Percentiles rank a stretch among this genome's conserved stretches.
Evolutionary conservation across 2,113 vertebrate species (phyloP).

Genomic region (Elgaria multicarinata): DNA sequence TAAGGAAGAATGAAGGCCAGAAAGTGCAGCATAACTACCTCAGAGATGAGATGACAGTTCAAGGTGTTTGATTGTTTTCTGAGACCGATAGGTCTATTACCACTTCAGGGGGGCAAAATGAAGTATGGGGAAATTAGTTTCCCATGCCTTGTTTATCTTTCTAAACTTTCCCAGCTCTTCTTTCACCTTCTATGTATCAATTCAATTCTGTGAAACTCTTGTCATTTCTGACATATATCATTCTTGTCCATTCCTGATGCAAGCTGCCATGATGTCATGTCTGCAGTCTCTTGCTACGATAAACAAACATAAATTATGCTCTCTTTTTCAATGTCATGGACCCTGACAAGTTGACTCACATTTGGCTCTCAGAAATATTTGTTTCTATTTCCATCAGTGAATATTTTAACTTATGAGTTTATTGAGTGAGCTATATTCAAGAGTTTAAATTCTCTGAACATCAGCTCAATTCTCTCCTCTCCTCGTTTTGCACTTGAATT

Average conservation of each 20-base stretch:
- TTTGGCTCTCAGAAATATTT: slow-evolving; percentile 4
- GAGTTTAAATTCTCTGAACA: not conserved
- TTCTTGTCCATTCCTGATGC: slow-evolving; percentile 18
- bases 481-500: no score
- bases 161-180: not conserved
- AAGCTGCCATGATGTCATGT: slow-evolving; percentile 35
- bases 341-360: slow-evolving; percentile 5
- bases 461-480: no score
- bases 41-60: not conserved
- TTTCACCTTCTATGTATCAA: not conserved
- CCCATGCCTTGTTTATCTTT: not conserved
- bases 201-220: slow-evolving; percentile 18
- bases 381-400: slow-evolving; percentile 2
- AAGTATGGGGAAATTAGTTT: not conserved
- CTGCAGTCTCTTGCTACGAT: slow-evolving; percentile 1
- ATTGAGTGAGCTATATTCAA: not conserved
- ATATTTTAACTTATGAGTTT: not conserved
- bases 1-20: not conserved
- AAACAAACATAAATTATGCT: slow-evolving; percentile 28
- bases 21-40: not conserved
- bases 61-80: not conserved
- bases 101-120: not conserved
- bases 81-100: not conserved
- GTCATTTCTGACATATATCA: slow-evolving; percentile 28
- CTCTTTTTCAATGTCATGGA: slow-evolving; percentile 16